These are phyloP conservation scores for Melinaea menophilus DNA, from an alignment of 2,888 invertebrate genomes.

Conservation along the genomic window DNA sequence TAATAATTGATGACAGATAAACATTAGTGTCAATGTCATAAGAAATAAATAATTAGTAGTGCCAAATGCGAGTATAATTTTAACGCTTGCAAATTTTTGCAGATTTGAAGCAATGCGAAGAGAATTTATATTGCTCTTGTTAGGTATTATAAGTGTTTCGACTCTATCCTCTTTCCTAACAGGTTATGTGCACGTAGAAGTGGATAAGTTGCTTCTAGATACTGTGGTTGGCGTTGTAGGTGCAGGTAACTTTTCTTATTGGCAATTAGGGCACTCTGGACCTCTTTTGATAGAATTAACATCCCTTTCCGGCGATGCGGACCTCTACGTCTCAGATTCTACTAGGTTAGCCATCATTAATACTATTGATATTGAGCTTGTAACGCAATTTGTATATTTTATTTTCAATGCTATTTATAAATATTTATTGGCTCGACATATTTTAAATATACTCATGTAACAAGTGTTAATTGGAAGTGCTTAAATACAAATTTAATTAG, in stretches of 20 bases:
- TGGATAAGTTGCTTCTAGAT: conserved; percentile 58
- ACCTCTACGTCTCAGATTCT: conserved; percentile 64
- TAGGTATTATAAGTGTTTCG: conserved; percentile 61
- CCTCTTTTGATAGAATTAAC: conserved; percentile 60
- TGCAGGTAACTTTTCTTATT: conserved; percentile 69
- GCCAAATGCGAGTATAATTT: neutral
- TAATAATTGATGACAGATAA: no score
- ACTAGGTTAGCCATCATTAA: conserved; percentile 45
- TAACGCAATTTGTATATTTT: no score
- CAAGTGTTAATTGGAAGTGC: no score
- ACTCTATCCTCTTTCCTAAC: conserved; percentile 58
- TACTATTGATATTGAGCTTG: no score
- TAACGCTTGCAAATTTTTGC: neutral
- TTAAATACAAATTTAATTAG: neutral
- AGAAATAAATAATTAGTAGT: neutral
- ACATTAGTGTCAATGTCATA: neutral
- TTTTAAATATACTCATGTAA: no score
- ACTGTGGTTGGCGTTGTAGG: conserved; percentile 59
- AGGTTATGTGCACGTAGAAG: conserved; percentile 48
- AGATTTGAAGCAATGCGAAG: conserved; percentile 54
- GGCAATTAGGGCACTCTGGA: conserved; percentile 64
- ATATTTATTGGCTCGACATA: no score
- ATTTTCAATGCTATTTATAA: no score
- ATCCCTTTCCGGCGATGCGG: conserved; percentile 63
- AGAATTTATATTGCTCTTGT: conserved; percentile 58